A percentile compares a stretch with the other conserved stretches of the same genome.
Conservation (phyloP, 1,140 invertebrate genomes). For the Drosophila pachea region DNA sequence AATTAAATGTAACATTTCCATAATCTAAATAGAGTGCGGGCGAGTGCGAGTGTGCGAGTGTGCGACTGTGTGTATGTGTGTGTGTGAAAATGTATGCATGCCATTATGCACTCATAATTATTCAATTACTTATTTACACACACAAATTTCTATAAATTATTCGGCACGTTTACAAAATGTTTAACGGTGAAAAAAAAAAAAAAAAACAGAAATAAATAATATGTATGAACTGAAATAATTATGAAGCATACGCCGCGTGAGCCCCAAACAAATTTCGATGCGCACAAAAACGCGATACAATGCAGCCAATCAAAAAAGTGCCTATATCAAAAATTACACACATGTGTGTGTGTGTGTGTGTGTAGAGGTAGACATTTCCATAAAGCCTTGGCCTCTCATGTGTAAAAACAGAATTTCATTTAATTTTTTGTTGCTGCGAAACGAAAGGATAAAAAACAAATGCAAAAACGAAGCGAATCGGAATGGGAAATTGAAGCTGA, state of each 20-base stretch:
- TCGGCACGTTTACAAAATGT: constrained; percentile 14
- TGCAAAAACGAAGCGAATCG: background rate
- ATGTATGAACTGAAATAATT: constrained; percentile 11
- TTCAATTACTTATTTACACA: constrained; percentile 42
- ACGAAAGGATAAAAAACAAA: background rate
- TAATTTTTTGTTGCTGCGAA: background rate
- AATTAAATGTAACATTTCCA: constrained; percentile 25
- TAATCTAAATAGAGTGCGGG: constrained; percentile 31
- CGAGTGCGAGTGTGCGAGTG: background rate
- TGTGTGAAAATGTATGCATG: constrained; percentile 3
- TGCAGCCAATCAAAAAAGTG: background rate
- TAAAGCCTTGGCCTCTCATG: background rate
- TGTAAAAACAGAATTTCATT: constrained; percentile 4
- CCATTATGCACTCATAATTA: constrained; percentile 27
- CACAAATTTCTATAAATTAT: constrained; percentile 29
- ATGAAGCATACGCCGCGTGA: constrained; percentile 29
- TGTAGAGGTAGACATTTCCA: background rate
- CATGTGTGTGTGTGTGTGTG: no score
- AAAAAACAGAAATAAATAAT: no score
- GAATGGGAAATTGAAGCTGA: background rate
- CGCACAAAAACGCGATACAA: background rate
- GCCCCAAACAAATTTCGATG: constrained; percentile 2
- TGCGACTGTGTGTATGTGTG: constrained; percentile 1
- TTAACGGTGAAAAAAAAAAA: constrained; percentile 7
- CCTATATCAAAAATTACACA: background rate